Base-by-base conservation (phyloP, 1,140 invertebrate genomes). In the Drosophila cardini region DNA sequence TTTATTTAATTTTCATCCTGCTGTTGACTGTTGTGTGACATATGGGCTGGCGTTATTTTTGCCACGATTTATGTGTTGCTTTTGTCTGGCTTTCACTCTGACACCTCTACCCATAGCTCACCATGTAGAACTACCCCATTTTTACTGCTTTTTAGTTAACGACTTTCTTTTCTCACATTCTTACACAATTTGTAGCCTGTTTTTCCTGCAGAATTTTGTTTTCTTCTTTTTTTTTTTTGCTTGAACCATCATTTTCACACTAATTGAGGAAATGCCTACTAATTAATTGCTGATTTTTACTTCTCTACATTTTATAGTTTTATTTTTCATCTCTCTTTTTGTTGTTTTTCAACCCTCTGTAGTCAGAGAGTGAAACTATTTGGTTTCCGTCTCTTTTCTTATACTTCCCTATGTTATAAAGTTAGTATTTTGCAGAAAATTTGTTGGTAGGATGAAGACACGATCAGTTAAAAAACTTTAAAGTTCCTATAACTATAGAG, bases 211-310 rank as follows among this genome's bases (percentile, higher is more conserved):
- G 55, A 82, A 76, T 18, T 11, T 15, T 80, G 69, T 77, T 81
- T 58, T 73, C 53, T 61, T 68, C 73, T 63, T 75, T 61, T 75
- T 26, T 21, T 21, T 26, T 26, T 26, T 26, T 26, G 21, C 21
- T 26, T 32, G 58, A 64, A 50, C 78, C 78, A 76, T 81, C 63
- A 77, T 76, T 84, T 84, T 84, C 76, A 80, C 80, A 84, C 80
- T 84, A 84, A 84, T 84, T 84, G 80, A 72, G 80, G 76, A 84
- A 80, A 84, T 84, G 80, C 80, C 80, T 71, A 60, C 72, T 84
- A 84, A 84, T 84, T 84, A 84, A 84, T 84, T 84, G 61, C 21
- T 38, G 40, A 46, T 42, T 64, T 60, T 70, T 42, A 30, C 26
- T 50, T 43, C 53, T 42, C 50, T 53, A 50, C 34, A 11, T 60